Base-by-base conservation (phyloP, 2,888 invertebrate genomes). In the Bibio marci region DNA sequence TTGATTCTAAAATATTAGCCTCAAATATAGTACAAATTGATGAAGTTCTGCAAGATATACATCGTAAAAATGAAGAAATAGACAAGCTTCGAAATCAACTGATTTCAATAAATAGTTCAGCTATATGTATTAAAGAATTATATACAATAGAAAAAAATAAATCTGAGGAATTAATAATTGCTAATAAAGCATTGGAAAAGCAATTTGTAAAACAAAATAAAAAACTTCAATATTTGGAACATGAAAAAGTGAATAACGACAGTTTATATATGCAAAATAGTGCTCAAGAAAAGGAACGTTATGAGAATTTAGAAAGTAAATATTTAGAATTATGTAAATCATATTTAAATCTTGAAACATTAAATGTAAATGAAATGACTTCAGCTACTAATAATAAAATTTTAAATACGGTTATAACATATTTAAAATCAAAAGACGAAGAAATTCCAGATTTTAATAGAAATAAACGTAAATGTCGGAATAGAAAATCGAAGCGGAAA, bases 101-200 rank as follows among this genome's bases (percentile, higher is more conserved):
- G 2, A 10, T 26, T 2, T 39, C 39, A 17, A 15, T 44, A 1
- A 41, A 35, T 13, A 22, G 40, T 10, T 40, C 43, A 10, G 43
- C 41, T 1, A 14, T 30, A 5, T 22, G 41, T 35, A 32, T 44
- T n/a, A 40, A 41, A 32, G 17, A 26, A 14, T 19, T 44, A 30
- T 45, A 44, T 13, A 38, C 31, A 13, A 14, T 27, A n/a, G 44
- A 42, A 34, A 38, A 34, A 17, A n/a, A 18, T 7, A 37, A 39
- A 37, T n/a, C 15, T 12, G 39, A 37, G 13, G 17, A 30, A n/a
- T 26, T 39, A 11, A 14, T 32, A 18, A 17, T 3, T 2, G 22
- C 35, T 15, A 39, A 39, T 31, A 18, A 14, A n/a, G 14, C 35
- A 18, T 26, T 41, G 30, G n/a, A 3, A 13, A 25, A 7, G 18